These are phyloP conservation scores for Sipunculus nudus DNA, from an alignment of 2,888 invertebrate genomes.

Conservation along the genomic window DNA sequence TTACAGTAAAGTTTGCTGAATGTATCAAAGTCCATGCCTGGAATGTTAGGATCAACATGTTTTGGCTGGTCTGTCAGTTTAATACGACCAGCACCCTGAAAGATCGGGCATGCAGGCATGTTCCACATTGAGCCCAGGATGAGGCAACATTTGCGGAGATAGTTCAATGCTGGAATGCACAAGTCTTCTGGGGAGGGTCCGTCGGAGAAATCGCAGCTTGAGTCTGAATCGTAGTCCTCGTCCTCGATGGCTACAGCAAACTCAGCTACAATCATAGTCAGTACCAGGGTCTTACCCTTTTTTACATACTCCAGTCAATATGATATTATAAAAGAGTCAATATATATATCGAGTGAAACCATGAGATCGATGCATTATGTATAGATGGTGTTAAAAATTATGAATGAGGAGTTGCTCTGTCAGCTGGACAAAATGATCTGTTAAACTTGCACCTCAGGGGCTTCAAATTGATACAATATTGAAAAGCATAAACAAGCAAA, in stretches of 20 bases:
- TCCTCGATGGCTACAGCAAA: slow-evolving; percentile 53
- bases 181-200: slow-evolving; percentile 49
- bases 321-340: too few species aligned
- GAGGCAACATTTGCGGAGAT: slow-evolving; percentile 85
- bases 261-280: slow-evolving; percentile 50
- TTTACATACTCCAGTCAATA: too few species aligned
- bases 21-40: slow-evolving; percentile 77
- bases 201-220: slow-evolving; percentile 42
- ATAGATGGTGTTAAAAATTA: too few species aligned
- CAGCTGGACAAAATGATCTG: too few species aligned
- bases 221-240: slow-evolving; percentile 51
- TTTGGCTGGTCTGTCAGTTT: slow-evolving; percentile 59
- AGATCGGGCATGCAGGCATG: slow-evolving; percentile 93
- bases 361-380: too few species aligned
- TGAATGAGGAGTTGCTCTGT: too few species aligned
- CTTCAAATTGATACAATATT: too few species aligned
- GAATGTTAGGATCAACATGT: slow-evolving; percentile 85
- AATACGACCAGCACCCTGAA: slow-evolving; percentile 80
- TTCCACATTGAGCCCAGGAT: slow-evolving; percentile 91
- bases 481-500: too few species aligned
- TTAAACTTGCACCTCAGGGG: too few species aligned
- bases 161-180: slow-evolving; percentile 79
- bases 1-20: slow-evolving; percentile 63
- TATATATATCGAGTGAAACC: too few species aligned
- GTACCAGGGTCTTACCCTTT: too few species aligned